These are phyloP conservation scores for Thalassaphorura encarpata DNA, from an alignment of 1,140 invertebrate species.

Conservation along the genomic window DNA sequence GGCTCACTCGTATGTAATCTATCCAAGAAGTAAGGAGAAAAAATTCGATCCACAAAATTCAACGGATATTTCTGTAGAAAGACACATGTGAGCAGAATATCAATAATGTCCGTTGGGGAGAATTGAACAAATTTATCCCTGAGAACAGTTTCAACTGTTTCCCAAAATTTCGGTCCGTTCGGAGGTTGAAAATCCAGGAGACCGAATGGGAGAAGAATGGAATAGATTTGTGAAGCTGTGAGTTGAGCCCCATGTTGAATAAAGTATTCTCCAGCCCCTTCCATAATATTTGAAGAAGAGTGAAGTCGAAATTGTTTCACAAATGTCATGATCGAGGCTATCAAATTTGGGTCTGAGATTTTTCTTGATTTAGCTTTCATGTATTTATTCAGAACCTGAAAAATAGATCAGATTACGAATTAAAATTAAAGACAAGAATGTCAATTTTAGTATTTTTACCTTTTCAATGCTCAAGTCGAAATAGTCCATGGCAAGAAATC, in stretches of 20 bases:
- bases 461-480: conserved; percentile 44
- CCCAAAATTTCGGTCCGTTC: conserved; percentile 50
- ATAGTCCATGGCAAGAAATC: conserved; percentile 45
- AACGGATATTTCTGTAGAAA: conserved; percentile 55
- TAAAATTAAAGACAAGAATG: background rate
- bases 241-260: conserved; percentile 43
- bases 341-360: conserved; percentile 45
- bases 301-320: conserved; percentile 48
- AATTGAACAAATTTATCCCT: conserved; percentile 50
- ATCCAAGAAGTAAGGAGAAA: conserved; percentile 49
- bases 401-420: background rate
- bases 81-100: conserved; percentile 53
- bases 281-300: conserved; percentile 49
- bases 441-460: conserved; percentile 2
- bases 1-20: conserved; percentile 41
- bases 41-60: conserved; percentile 51
- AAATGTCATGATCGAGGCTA: conserved; percentile 52
- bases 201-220: conserved; percentile 52
- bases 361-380: conserved; percentile 43
- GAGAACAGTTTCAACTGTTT: conserved; percentile 46
- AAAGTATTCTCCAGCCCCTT: conserved; percentile 49
- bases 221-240: conserved; percentile 45
- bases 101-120: conserved; percentile 46
- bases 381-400: conserved; percentile 49
- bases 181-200: conserved; percentile 48